A percentile compares a stretch with the other conserved stretches of the same genome.
Conservation (phyloP, 2,888 invertebrate species). For the Loripinus fragilis region DNA sequence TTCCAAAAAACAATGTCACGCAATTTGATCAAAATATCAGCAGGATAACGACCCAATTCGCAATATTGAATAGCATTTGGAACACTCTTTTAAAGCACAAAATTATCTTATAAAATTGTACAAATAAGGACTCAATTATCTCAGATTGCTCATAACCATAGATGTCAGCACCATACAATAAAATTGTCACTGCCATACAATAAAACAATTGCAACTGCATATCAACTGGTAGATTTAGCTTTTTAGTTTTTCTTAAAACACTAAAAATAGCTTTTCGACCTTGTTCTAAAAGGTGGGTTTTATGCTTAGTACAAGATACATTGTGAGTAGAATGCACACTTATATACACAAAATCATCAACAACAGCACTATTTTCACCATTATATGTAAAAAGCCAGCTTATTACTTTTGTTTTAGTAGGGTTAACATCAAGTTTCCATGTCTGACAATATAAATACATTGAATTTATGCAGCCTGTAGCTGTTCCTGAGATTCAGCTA, state of each 20-base stretch:
- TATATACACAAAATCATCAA: constrained; percentile 16
- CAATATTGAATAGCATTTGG: constrained; percentile 1
- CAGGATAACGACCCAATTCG: background rate
- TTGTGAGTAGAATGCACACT: background rate
- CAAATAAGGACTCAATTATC: constrained; percentile 9
- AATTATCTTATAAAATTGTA: constrained; percentile 6
- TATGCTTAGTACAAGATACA: background rate
- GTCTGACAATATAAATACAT: constrained; percentile 9
- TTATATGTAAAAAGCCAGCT: background rate
- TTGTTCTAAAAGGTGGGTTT: background rate
- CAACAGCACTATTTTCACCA: background rate
- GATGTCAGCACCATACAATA: constrained; percentile 9
- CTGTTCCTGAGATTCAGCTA: background rate
- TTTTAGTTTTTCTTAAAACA: constrained; percentile 16
- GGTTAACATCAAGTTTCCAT: constrained; percentile 1
- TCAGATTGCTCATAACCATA: background rate
- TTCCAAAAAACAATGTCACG: constrained; percentile 9
- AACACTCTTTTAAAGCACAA: constrained; percentile 5
- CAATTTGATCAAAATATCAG: background rate
- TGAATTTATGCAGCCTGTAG: background rate
- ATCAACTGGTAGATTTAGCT: constrained; percentile 3
- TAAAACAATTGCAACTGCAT: constrained; percentile 13
- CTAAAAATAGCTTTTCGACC: constrained; percentile 16
- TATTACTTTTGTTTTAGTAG: constrained; percentile 15
- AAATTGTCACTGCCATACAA: constrained; percentile 5